Evolutionary conservation across 2,113 vertebrate genomes (phyloP), one percentile per base, ranked within the genome.

Genomic region (Butorides virescens): DNA sequence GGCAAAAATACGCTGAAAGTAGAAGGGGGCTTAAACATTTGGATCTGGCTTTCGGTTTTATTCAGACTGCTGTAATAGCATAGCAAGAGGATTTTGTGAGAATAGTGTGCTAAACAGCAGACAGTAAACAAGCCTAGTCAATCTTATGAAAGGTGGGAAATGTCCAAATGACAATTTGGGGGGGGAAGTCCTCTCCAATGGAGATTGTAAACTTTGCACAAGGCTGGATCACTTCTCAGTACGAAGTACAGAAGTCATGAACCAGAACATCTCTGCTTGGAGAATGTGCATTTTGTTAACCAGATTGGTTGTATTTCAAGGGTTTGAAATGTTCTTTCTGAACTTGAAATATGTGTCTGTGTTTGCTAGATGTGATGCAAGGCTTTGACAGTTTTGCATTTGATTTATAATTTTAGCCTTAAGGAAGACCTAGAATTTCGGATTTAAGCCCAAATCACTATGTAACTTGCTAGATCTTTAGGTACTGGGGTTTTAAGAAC

Each of bases 231-330:
- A 5, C 42, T 65, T 91, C 66, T 72, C 1, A 1, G 22, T 61
- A 10, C 7, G 2, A 56, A 89, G 73, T 71, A 82, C 86, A 89
- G 44, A 72, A 68, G 77, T 85, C 74, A 27, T 7, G 50, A 89
- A 67, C 65, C 27, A 55, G 73, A 89, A 87, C 42, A 29, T 75
- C 66, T 73, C 84, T 94, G 77, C 73, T 67, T 36, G 10, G 77
- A 53, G 80, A 91, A 55, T 15, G 42, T 42, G 32, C 3, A 1
- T 63, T 91, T 95, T 95, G 56, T 74, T 85, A 84, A 71, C 39
- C 47, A 89, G 56, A 55, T 17, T 74, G 42, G 29, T 95, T 88
- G 42, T 74, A 50, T 91, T 92, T 94, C 76, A 92, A n/a, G 80
- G 50, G 26, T 47, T 67, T 89, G 72, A 91, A 95, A 74, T 89